A percentile compares a stretch with the other conserved stretches of the same genome.
phyloP scores from a whole-genome alignment of 2,113 vertebrate genomes.

The Lophius piscatorius region DNA sequence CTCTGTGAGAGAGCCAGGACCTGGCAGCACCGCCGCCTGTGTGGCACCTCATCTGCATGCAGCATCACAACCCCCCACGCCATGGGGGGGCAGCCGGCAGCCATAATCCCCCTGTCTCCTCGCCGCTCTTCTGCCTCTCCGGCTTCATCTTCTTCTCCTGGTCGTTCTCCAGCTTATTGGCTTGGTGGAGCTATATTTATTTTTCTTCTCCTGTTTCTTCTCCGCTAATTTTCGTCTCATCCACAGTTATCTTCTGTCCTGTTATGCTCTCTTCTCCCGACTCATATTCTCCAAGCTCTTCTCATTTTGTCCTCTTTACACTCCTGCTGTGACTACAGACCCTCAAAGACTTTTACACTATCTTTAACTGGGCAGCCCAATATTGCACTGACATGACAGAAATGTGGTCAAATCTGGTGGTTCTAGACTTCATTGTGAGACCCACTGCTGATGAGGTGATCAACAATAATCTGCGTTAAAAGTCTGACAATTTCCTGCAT shows the following conservation, averaged over 20 bases:
- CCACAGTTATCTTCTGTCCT: constrained; percentile 23
- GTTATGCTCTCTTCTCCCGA: neutral
- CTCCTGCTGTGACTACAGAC: constrained; percentile 13
- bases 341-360: neutral
- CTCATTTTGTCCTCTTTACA: too few species aligned
- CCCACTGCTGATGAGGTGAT: too few species aligned
- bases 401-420: neutral
- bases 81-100: constrained; percentile 80
- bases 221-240: constrained; percentile 48
- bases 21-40: constrained; percentile 85
- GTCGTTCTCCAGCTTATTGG: constrained; percentile 62
- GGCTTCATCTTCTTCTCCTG: constrained; percentile 53
- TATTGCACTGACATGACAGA: constrained; percentile 1
- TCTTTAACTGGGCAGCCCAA: neutral
- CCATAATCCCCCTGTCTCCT: constrained; percentile 78
- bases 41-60: constrained; percentile 97
- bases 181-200: constrained; percentile 58
- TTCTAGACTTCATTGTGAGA: neutral
- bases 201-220: constrained; percentile 44
- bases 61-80: constrained; percentile 89
- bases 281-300: too few species aligned
- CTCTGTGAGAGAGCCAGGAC: constrained; percentile 91
- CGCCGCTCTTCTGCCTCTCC: constrained; percentile 62
- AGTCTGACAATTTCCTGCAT: too few species aligned
- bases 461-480: too few species aligned